These are phyloP conservation scores for Loriculus beryllinus DNA, from an alignment of 2,797 vertebrate species.

Conservation along the genomic window DNA sequence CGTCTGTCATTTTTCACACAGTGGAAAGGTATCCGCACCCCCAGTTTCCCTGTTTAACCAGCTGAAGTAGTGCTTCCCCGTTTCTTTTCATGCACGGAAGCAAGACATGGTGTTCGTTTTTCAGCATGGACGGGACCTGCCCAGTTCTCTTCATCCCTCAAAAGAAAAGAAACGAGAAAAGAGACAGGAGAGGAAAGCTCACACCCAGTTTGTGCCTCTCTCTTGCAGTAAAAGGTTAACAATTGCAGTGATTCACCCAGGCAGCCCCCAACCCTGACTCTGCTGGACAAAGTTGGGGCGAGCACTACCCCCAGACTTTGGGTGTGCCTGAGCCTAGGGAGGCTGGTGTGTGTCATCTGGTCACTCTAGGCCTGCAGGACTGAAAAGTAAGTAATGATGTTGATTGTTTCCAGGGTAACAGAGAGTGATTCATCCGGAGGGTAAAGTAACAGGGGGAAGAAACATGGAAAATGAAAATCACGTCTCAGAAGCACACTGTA, in stretches of 20 bases:
- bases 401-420: background rate
- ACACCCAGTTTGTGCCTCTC: background rate
- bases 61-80: accelerated
- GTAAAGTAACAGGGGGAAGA: background rate
- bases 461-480: conserved; percentile 5
- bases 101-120: accelerated
- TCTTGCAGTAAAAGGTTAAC: background rate
- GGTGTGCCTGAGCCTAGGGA: background rate
- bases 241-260: background rate
- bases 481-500: background rate
- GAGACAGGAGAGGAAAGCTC: background rate
- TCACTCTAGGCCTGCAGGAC: background rate
- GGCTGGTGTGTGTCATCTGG: background rate
- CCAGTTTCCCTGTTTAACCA: background rate
- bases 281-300: accelerated
- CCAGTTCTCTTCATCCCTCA: background rate
- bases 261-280: background rate
- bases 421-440: conserved; percentile 9
- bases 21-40: accelerated
- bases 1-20: accelerated
- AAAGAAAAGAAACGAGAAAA: background rate
- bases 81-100: accelerated
- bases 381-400: background rate
- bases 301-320: background rate
- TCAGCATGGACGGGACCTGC: background rate